Evolutionary conservation across 2,113 vertebrate species (phyloP), one percentile per base, ranked within the genome.

Genomic region (Prietella phreatophila): DNA sequence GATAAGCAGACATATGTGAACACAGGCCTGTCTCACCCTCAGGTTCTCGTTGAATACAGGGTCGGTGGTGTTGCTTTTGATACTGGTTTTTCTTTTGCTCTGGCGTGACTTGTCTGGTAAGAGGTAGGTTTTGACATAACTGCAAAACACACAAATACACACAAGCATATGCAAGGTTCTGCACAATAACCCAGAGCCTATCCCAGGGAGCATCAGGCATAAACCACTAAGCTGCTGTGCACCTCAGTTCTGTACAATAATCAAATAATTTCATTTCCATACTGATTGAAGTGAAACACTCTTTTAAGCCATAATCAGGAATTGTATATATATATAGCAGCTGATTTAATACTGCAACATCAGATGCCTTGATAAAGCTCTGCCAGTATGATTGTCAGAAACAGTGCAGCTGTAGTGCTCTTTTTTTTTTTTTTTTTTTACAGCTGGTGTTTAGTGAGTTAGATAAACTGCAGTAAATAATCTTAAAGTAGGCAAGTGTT

Each of bases 41-140:
- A 99, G 93, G 0, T 91, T 97, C 94, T 99, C 98, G 69, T 97
- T 99, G 91, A 98, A 99, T 88, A 97, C 96, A 0, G 98, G 98
- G 93, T 96, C 97, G 67, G 95, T 97, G 93, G 93, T 97, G 94
- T 97, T 97, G 91, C 94, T 95, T 93, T 97, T 99, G 92, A 99
- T 96, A 94, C 97, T 97, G 73, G 98, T 99, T 95, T 99, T 99
- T 90, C 98, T 95, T 90, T 99, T 99, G 90, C 96, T 98, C 92
- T 98, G 98, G 83, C 97, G 96, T 42, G 98, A 99, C n/a, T 93
- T 99, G 88, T 99, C 98, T 17, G 98, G 98, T 90, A 99, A 95
- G 55, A 99, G 97, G 92, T 99, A 99, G 0, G 97, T 94, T 95
- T 99, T 99, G 90, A 99, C 97, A 50, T 99, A 99, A 0, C 98